phyloP scores from a whole-genome alignment of 2,113 vertebrate species.

The Steatornis caripensis region DNA sequence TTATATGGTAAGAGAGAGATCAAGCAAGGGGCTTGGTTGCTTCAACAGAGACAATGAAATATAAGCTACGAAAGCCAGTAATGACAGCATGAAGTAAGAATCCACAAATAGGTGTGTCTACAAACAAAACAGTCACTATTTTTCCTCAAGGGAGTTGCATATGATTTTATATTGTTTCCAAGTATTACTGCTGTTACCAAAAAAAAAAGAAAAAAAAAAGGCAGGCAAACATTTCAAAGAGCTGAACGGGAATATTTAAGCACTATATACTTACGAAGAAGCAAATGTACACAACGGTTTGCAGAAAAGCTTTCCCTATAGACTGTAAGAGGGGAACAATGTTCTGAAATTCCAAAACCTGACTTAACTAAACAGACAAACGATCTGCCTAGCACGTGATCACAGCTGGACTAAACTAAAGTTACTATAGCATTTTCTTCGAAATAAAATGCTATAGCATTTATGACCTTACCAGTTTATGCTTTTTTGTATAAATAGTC shows the following conservation, averaged over 20 bases:
- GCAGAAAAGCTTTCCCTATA: neutral
- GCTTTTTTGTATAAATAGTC: conserved; percentile 77
- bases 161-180: neutral
- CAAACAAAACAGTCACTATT: neutral
- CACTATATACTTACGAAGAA: neutral
- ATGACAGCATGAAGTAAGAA: conserved; percentile 20
- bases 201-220: neutral
- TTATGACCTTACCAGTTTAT: conserved; percentile 76
- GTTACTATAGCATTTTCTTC: conserved; percentile 26
- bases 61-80: neutral
- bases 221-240: neutral
- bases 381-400: neutral
- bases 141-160: neutral
- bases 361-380: neutral
- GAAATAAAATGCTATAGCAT: conserved; percentile 1
- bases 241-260: neutral
- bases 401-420: conserved; percentile 16
- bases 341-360: neutral
- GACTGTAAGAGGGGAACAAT: neutral
- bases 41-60: neutral
- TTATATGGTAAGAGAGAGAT: neutral
- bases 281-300: neutral
- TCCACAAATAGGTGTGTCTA: conserved; percentile 40
- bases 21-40: neutral
- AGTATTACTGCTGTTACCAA: neutral